A percentile compares a stretch with the other conserved stretches of the same genome.
These are phyloP conservation scores for Coregonus suidteri DNA, from an alignment of 2,797 vertebrate species.

Conservation along the genomic window DNA sequence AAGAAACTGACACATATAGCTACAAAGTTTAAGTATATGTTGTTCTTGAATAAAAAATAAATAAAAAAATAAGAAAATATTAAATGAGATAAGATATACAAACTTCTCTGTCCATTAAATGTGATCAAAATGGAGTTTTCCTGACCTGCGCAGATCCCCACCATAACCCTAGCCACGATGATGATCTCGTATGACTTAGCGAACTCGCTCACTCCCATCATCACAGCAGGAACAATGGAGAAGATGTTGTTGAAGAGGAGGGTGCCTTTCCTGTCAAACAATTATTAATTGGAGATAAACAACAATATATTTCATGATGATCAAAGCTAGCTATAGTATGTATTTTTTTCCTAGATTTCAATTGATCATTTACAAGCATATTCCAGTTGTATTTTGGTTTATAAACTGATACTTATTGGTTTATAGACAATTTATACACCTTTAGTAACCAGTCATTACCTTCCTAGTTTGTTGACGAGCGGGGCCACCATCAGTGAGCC, in stretches of 20 bases:
- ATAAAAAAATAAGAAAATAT: no score
- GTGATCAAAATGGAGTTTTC: neutral
- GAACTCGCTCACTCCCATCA: conserved; percentile 87
- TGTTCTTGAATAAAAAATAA: no score
- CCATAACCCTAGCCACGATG: conserved; percentile 82
- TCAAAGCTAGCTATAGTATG: neutral
- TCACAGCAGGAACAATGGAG: conserved; percentile 87
- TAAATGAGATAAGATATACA: no score
- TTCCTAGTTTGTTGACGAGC: conserved; percentile 85
- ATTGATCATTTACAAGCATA: no score
- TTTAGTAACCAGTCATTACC: conserved; percentile 69
- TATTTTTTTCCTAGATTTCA: no score
- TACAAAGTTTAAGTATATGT: no score
- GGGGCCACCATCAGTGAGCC: conserved; percentile 91
- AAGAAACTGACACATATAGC: no score
- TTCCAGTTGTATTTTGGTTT: no score
- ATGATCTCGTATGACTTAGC: conserved; percentile 88
- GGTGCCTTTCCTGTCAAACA: conserved; percentile 85
- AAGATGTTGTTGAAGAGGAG: conserved; percentile 94
- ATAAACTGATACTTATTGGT: no score
- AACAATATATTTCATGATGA: neutral
- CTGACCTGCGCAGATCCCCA: conserved; percentile 92
- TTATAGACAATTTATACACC: neutral
- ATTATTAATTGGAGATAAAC: neutral
- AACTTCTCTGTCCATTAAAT: neutral